These are phyloP conservation scores for Sarcophaga subvicina DNA, from an alignment of 2,888 invertebrate genomes.

Conservation along the genomic window DNA sequence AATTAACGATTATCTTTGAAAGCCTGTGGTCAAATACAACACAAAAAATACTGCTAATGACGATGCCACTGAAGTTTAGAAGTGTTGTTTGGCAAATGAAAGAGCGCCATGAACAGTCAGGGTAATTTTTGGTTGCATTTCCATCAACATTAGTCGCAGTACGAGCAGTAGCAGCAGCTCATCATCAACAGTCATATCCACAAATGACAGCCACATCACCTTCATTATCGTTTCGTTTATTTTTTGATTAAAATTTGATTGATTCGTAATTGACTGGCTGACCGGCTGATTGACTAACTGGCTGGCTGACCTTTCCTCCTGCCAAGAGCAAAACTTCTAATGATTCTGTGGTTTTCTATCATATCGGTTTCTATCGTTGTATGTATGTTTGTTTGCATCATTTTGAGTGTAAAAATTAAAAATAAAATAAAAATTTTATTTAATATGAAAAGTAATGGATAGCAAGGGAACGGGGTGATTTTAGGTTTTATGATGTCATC, in stretches of 20 bases:
- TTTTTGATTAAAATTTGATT: constrained; percentile 17
- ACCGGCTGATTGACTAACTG: too few species aligned
- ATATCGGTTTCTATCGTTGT: neutral
- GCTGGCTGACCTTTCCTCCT: neutral
- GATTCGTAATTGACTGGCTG: neutral
- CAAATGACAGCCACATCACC: neutral
- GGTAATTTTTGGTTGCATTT: constrained; percentile 42
- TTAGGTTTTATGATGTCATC: constrained; percentile 30
- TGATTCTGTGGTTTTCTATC: constrained; percentile 8
- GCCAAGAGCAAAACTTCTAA: neutral
- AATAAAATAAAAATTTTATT: too few species aligned
- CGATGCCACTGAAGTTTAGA: neutral
- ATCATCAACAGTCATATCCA: neutral
- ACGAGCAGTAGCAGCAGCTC: neutral
- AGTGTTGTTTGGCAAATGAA: too few species aligned
- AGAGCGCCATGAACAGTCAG: constrained; percentile 18
- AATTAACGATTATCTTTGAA: too few species aligned
- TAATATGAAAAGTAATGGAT: too few species aligned
- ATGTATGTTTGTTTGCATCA: too few species aligned
- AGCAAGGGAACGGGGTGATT: too few species aligned
- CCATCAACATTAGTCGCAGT: neutral
- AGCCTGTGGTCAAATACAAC: too few species aligned
- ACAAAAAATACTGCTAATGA: neutral
- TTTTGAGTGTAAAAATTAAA: too few species aligned
- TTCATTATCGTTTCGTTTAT: neutral